Evolutionary conservation across 2,888 invertebrate species (phyloP), one percentile per base, ranked within the genome.

Genomic region (Macroteleia sp.): DNA sequence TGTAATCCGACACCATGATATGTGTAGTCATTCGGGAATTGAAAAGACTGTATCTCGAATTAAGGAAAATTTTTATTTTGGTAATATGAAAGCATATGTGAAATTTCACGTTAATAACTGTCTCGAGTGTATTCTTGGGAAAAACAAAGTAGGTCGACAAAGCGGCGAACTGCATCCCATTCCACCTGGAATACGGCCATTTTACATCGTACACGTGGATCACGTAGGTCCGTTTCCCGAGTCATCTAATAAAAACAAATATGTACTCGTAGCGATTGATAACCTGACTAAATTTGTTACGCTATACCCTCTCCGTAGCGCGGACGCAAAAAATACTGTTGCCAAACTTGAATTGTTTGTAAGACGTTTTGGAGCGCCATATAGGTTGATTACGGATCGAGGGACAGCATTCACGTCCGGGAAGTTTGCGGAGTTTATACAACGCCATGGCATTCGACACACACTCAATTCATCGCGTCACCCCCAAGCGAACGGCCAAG

Each of bases 61-160:
- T 16, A 12, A 39, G 1, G 12, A 69, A 8, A 14, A 54, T 12
- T 86, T 79, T 48, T 82, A 80, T 36, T 83, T 85, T 17, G 67
- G 74, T 1, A 30, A 12, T 8, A 48, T 50, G 42, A 22, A 28
- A 22, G n/a, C 10, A 3, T 76, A 76, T 30, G 61, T 81, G 0
- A 44, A 74, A 28, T 25, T 44, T 6, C 81, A 83, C 32, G 73
- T 85, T 6, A 12, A 39, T 3, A 48, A 74, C 9, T 85, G 85
- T 61, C 10, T 85, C 1, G 74, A 82, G 16, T 86, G 71, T 17
- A 77, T 71, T 5, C 14, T 77, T 0, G 50, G 42, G 0, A 77
- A 77, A 22, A 10, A 5, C 12, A 67, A 59, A 71, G 61, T 54
- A 0, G 80, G 81, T n/a, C 57, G 50, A 9, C 44, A 78, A n/a